phyloP scores from a whole-genome alignment of 2,888 invertebrate species.

The Athalia circularis region DNA sequence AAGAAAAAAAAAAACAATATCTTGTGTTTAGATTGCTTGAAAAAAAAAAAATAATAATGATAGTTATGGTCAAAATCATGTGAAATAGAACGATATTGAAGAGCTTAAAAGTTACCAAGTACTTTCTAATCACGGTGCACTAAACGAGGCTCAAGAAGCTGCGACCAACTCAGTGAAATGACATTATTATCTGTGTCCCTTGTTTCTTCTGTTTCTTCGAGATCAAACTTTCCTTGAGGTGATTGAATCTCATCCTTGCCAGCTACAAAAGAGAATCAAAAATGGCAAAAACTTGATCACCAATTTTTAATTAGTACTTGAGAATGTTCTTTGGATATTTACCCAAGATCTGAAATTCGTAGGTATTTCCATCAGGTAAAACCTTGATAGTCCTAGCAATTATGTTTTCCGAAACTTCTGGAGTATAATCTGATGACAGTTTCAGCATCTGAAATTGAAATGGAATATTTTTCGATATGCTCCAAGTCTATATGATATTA shows the following conservation, averaged over 20 bases:
- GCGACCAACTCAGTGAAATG: slow-evolving; percentile 53
- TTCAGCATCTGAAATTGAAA: slow-evolving; percentile 67
- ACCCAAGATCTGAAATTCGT: slow-evolving; percentile 61
- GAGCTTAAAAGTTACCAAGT: neutral
- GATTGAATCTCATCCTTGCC: slow-evolving; percentile 65
- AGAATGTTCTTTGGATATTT: slow-evolving; percentile 25
- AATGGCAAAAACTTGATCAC: slow-evolving; percentile 6
- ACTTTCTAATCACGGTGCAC: slow-evolving; percentile 41
- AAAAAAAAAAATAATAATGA: neutral
- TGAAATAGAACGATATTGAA: neutral
- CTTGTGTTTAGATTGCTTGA: neutral
- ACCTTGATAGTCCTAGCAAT: slow-evolving; percentile 64
- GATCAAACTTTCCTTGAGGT: slow-evolving; percentile 69
- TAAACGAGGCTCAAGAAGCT: slow-evolving; percentile 57
- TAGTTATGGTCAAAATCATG: neutral
- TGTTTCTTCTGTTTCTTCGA: slow-evolving; percentile 59
- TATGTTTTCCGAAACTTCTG: slow-evolving; percentile 70
- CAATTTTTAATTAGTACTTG: neutral
- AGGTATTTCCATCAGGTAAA: slow-evolving; percentile 51
- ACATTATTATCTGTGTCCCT: slow-evolving; percentile 40
- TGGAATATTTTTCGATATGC: neutral
- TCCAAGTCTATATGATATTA: neutral
- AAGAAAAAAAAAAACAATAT: neutral
- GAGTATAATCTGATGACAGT: slow-evolving; percentile 70
- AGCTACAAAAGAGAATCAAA: slow-evolving; percentile 59